Percentiles rank a stretch among this genome's conserved stretches.
Conservation (phyloP, 1,140 invertebrate species). For the Pseudomyrmex dendroicus region DNA sequence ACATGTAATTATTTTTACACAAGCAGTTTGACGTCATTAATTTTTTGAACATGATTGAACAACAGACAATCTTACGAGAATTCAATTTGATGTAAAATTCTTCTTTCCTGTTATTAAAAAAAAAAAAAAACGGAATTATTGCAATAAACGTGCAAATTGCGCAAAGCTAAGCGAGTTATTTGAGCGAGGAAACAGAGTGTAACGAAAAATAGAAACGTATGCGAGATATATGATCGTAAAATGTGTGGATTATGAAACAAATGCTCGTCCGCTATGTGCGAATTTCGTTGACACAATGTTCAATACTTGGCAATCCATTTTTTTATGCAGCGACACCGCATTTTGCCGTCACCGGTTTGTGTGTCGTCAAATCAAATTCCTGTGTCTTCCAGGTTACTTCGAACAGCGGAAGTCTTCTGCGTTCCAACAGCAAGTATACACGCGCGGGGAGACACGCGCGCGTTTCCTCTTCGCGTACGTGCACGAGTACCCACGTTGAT, state of each 20-base stretch:
- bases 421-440: conserved; percentile 33
- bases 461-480: not conserved
- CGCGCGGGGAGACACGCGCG: not conserved
- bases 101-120: not conserved
- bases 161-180: not conserved
- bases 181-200: conserved; percentile 16
- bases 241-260: conserved; percentile 22
- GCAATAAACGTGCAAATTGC: conserved; percentile 23
- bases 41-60: not conserved
- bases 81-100: not conserved
- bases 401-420: conserved; percentile 68
- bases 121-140: not conserved
- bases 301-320: not conserved
- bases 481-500: not conserved
- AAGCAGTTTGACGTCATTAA: conserved; percentile 42
- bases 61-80: not conserved
- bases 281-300: conserved; percentile 5
- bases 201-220: conserved; percentile 24
- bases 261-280: not conserved
- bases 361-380: conserved; percentile 69
- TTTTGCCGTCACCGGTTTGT: conserved; percentile 43
- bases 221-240: conserved; percentile 28
- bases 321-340: conserved; percentile 20
- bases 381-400: conserved; percentile 52
- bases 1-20: conserved; percentile 19